These are phyloP conservation scores for Nothoprocta perdicaria DNA, from an alignment of 2,113 vertebrate genomes.

Conservation along the genomic window DNA sequence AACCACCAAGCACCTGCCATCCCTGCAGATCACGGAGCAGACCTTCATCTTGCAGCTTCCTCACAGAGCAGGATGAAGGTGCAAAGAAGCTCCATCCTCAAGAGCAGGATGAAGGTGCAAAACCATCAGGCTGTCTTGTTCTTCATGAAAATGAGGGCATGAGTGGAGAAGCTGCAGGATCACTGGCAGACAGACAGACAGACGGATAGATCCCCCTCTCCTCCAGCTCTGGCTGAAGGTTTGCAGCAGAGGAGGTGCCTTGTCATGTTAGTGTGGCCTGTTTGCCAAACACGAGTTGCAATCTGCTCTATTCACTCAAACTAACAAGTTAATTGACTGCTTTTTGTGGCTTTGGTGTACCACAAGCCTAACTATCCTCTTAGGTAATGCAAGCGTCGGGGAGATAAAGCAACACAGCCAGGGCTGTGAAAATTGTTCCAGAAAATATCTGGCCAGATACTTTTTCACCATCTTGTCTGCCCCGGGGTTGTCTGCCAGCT, in stretches of 20 bases:
- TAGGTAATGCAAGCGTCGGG: background rate
- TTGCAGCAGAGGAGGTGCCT: background rate
- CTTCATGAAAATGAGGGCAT: background rate
- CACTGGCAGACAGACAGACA: background rate
- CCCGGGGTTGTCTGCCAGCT: background rate
- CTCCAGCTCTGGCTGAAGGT: background rate
- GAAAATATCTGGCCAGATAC: background rate
- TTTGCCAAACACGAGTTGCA: background rate
- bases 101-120: too few relatives aligned
- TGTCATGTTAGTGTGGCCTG: background rate
- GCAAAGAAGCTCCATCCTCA: too few relatives aligned
- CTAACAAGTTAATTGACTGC: background rate
- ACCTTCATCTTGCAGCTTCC: background rate
- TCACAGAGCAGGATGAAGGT: too few relatives aligned
- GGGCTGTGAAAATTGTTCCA: background rate
- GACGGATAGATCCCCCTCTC: background rate
- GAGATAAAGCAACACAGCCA: background rate
- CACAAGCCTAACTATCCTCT: constrained; percentile 23
- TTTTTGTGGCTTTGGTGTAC: constrained; percentile 8
- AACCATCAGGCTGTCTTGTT: accelerated
- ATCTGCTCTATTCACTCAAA: background rate
- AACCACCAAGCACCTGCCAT: background rate
- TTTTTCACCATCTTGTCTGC: background rate
- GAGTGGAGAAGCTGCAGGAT: background rate
- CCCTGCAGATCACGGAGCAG: background rate